These are phyloP conservation scores for Drosophila simulans DNA, from an alignment of 1,140 invertebrate species.

Conservation along the genomic window DNA sequence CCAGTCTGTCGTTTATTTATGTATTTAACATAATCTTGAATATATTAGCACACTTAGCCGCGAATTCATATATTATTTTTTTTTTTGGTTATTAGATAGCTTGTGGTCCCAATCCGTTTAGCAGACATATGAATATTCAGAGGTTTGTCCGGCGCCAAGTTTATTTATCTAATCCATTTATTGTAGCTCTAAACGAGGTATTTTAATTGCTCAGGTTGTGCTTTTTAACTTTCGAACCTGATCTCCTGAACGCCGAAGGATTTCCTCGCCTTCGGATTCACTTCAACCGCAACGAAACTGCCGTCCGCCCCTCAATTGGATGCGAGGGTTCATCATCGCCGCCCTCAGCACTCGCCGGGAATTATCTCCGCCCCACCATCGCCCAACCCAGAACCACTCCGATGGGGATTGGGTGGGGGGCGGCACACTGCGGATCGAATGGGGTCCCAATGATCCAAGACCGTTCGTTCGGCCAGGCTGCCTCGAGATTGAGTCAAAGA, in stretches of 20 bases:
- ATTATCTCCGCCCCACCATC: slow-evolving; percentile 45
- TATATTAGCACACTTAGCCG: slow-evolving; percentile 44
- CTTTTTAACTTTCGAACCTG: slow-evolving; percentile 6
- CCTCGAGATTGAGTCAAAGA: slow-evolving; percentile 67
- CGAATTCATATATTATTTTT: neutral
- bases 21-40: slow-evolving; percentile 28
- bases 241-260: slow-evolving; percentile 23
- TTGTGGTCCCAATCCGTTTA: slow-evolving; percentile 32
- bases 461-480: slow-evolving; percentile 37
- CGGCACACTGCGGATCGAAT: slow-evolving; percentile 40
- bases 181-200: slow-evolving; percentile 25
- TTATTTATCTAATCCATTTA: slow-evolving; percentile 42
- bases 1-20: slow-evolving; percentile 22
- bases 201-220: slow-evolving; percentile 40
- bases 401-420: neutral
- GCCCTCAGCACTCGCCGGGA: slow-evolving; percentile 49
- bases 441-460: slow-evolving; percentile 15
- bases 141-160: slow-evolving; percentile 33
- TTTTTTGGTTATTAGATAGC: slow-evolving; percentile 24
- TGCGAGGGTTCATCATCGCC: slow-evolving; percentile 45
- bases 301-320: slow-evolving; percentile 41
- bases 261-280: slow-evolving; percentile 16
- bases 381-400: slow-evolving; percentile 26
- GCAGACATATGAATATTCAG: slow-evolving; percentile 54
- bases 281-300: slow-evolving; percentile 34